These are phyloP conservation scores for Apodemus speciosus DNA, from an alignment of 2,113 vertebrate genomes.

Conservation along the genomic window DNA sequence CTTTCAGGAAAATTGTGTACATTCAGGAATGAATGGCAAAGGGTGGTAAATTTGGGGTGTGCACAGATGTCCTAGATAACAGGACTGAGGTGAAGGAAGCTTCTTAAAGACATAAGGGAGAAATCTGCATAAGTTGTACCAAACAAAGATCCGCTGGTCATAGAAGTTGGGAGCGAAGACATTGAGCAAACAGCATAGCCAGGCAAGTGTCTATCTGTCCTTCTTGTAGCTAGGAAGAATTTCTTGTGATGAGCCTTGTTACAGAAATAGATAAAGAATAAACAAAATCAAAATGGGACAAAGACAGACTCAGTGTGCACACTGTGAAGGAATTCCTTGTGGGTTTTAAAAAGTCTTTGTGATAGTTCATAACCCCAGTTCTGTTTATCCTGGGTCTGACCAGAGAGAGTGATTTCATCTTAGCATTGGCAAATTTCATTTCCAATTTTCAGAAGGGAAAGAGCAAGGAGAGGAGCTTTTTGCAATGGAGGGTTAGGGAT, in stretches of 20 bases:
- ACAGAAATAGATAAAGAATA: neutral
- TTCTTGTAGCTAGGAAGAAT: neutral
- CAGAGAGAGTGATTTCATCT: slow-evolving; percentile 2
- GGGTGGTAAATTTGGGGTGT: neutral
- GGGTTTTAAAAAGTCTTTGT: neutral
- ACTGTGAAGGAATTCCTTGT: neutral
- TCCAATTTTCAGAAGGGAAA: neutral
- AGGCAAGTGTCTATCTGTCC: neutral
- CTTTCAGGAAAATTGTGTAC: neutral
- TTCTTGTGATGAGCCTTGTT: neutral
- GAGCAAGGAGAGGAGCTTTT: neutral
- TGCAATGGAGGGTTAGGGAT: neutral
- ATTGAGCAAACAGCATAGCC: too few species aligned
- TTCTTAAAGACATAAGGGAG: neutral
- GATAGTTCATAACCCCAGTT: neutral
- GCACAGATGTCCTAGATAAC: neutral
- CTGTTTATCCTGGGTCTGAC: neutral
- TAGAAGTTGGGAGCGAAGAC: neutral
- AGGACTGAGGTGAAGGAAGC: neutral
- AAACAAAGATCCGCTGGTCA: neutral
- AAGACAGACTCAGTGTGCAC: too few species aligned
- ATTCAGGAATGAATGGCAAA: neutral
- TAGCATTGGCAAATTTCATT: neutral
- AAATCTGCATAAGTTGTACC: neutral
- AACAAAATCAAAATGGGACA: neutral